These are phyloP conservation scores for Alviniconcha marisindica DNA, from an alignment of 1,140 invertebrate species.

Conservation along the genomic window DNA sequence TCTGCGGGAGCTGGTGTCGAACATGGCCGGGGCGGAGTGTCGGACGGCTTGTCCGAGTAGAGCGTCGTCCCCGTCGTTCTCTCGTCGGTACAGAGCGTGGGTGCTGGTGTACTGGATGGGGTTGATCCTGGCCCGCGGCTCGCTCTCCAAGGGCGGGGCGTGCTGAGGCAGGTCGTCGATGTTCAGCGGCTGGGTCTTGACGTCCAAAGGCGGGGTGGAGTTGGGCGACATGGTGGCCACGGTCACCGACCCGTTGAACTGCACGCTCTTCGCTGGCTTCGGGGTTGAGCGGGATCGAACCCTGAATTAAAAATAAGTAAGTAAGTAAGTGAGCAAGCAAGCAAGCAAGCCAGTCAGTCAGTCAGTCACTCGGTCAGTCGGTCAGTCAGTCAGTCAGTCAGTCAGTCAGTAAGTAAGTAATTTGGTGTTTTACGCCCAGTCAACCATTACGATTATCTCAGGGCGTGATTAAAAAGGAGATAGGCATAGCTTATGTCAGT, in stretches of 20 bases:
- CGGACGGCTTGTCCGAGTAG: neutral
- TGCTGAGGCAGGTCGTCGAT: neutral
- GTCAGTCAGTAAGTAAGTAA: too few relatives aligned
- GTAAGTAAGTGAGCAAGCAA: too few relatives aligned
- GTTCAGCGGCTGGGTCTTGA: constrained; percentile 41
- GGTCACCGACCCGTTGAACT: constrained; percentile 65
- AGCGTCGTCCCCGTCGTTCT: constrained; percentile 47
- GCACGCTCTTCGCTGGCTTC: constrained; percentile 61
- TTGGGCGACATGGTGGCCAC: constrained; percentile 60
- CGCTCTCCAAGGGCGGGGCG: neutral
- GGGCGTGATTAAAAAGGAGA: too few relatives aligned
- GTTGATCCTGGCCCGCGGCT: constrained; percentile 12
- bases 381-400: too few relatives aligned
- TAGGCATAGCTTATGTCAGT: too few relatives aligned
- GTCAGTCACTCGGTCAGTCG: too few relatives aligned
- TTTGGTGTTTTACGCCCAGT: too few relatives aligned
- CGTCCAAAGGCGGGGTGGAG: constrained; percentile 48
- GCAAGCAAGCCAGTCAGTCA: too few relatives aligned
- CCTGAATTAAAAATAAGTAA: constrained; percentile 8
- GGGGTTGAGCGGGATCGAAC: constrained; percentile 40
- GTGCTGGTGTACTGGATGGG: constrained; percentile 65
- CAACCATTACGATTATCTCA: neutral
- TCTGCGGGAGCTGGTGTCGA: constrained; percentile 28
- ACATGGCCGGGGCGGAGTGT: constrained; percentile 40
- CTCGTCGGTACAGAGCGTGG: constrained; percentile 53